phyloP scores from a whole-genome alignment of 2,113 vertebrate species.

The Silurus asotus region DNA sequence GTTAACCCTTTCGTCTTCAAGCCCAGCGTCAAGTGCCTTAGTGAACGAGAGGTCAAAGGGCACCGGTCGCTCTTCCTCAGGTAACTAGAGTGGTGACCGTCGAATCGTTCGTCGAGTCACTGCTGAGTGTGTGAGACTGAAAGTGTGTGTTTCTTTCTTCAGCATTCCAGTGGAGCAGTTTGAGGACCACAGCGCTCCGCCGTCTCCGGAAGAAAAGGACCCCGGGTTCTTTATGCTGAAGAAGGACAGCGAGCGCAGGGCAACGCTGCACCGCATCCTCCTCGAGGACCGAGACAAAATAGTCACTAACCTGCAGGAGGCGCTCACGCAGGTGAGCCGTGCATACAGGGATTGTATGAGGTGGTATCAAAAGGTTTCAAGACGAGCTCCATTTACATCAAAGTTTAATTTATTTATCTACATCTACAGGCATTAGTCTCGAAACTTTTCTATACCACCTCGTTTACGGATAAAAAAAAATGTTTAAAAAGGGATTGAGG shows the following conservation, averaged over 20 bases:
- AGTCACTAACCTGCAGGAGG: conserved; percentile 89
- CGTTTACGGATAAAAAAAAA: too few species aligned
- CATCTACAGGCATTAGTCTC: too few species aligned
- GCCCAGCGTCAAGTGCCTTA: conserved; percentile 88
- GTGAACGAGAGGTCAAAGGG: conserved; percentile 88
- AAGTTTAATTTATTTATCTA: too few species aligned
- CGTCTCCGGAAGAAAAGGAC: conserved; percentile 96
- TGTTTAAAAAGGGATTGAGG: neutral
- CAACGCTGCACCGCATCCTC: conserved; percentile 91
- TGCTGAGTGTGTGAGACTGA: neutral
- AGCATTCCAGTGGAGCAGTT: conserved; percentile 98
- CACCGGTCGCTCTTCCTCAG: conserved; percentile 88
- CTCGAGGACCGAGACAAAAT: conserved; percentile 92
- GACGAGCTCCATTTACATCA: too few species aligned
- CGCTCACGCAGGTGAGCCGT: conserved; percentile 83
- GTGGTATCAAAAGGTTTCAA: too few species aligned
- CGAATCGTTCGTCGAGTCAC: neutral
- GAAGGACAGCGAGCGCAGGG: conserved; percentile 95
- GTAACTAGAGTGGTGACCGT: conserved; percentile 61
- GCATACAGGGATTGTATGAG: too few species aligned
- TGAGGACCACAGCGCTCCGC: conserved; percentile 96
- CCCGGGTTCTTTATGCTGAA: conserved; percentile 94
- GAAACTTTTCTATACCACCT: too few species aligned
- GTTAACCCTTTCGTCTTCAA: conserved; percentile 93
- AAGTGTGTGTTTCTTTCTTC: neutral